These are phyloP conservation scores for Punctoribates punctum DNA, from an alignment of 2,888 invertebrate genomes.

Conservation along the genomic window DNA sequence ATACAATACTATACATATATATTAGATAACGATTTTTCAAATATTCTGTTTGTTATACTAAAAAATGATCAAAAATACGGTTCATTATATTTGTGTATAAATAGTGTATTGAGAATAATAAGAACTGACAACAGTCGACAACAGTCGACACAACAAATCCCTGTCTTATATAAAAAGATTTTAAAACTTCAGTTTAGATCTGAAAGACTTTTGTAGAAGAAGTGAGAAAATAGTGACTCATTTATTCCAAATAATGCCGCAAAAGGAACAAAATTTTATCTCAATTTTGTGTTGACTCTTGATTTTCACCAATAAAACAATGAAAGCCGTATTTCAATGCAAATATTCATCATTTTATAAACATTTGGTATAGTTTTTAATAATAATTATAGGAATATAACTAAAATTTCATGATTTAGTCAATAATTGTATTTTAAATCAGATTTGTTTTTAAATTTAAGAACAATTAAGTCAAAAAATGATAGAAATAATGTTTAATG, in stretches of 20 bases:
- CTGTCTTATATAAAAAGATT: conserved; percentile 10
- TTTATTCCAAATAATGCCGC: neutral
- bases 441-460: too few relatives aligned
- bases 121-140: neutral
- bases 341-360: too few relatives aligned
- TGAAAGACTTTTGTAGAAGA: neutral
- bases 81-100: conserved; percentile 3
- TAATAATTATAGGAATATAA: too few relatives aligned
- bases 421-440: too few relatives aligned
- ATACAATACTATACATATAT: neutral
- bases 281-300: too few relatives aligned
- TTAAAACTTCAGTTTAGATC: conserved; percentile 12
- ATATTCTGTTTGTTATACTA: neutral
- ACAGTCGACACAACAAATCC: conserved; percentile 21
- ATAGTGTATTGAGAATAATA: neutral
- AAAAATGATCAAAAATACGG: neutral
- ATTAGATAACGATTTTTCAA: neutral
- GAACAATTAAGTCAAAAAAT: too few relatives aligned
- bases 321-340: too few relatives aligned
- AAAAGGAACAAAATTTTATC: neutral
- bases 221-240: neutral
- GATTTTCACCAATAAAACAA: too few relatives aligned
- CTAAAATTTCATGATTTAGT: too few relatives aligned
- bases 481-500: too few relatives aligned
- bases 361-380: too few relatives aligned